Evolutionary conservation across 2,888 invertebrate species (phyloP), one percentile per base, ranked within the genome.

Genomic region (Eubasilissa splendida): DNA sequence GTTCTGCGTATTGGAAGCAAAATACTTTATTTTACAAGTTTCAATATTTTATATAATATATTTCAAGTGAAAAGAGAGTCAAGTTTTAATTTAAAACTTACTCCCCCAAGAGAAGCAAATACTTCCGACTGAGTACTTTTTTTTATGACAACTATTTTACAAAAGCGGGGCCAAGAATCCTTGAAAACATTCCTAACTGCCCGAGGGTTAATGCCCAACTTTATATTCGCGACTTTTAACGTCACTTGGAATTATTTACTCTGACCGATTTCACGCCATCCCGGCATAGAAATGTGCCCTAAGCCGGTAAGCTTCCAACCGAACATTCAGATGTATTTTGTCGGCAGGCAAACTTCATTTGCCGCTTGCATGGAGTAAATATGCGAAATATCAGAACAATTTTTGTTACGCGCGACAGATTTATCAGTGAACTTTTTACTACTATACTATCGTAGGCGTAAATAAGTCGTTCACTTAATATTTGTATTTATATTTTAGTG

Each of bases 211-310:
- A 73, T 73, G 71, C 56, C 22, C 22, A 73, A 73, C 71, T 73
- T 73, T 58, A 56, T 73, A 73, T 73, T 73, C 58, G 56, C 56
- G 56, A 58, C 71, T 33, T 58, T 71, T 73, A 73, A 73, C 71
- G 71, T 73, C 58, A 56, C 71, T 58, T 58, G n/a, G 58, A 73
- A 73, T 73, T 73, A 73, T 58, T 73, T 73, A 73, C 56, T 56
- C 71, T 33, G 71, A 22, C 71, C 71, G 33, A 56, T 33, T 42
- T 73, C 31, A 56, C 56, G 42, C 71, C 12, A 31, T 9, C 50
- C 14, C 42, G 33, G 33, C 54, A 73, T 73, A 56, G 71, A 73
- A 73, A 73, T 73, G 14, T 58, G 22, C n/a, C 33, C 12, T 33
- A 33, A 73, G 31, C 71, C 33, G 71, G 71, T 56, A 73, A 73